A percentile compares a stretch with the other conserved stretches of the same genome.
These are phyloP conservation scores for Cephalophus harveyi DNA, from an alignment of 2,113 vertebrate species.

Conservation along the genomic window DNA sequence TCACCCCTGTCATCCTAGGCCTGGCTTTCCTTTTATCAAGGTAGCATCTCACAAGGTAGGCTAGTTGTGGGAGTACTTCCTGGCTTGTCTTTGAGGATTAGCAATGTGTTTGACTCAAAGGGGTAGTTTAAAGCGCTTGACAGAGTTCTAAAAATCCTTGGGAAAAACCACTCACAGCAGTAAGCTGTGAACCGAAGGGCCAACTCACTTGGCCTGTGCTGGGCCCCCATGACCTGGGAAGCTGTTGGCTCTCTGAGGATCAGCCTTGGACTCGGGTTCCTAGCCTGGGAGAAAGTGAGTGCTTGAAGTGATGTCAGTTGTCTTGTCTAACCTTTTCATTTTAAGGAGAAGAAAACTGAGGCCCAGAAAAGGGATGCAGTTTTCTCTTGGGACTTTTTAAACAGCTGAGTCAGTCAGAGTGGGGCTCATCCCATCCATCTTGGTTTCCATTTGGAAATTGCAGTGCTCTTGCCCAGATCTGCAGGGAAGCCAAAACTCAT, in stretches of 20 bases:
- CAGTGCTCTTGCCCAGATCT: constrained; percentile 23
- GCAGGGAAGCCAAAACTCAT: constrained; percentile 38
- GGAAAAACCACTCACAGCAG: neutral
- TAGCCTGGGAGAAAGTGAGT: fast-evolving
- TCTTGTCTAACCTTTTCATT: neutral
- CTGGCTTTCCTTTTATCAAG: neutral
- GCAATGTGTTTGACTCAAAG: neutral
- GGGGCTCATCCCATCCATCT: neutral
- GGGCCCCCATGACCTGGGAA: neutral
- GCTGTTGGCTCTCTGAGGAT: neutral
- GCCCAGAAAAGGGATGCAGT: neutral
- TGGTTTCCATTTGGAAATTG: constrained; percentile 60
- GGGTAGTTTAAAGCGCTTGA: constrained; percentile 8
- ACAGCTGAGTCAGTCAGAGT: constrained; percentile 37
- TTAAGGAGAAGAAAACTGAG: constrained; percentile 32
- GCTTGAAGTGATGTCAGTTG: neutral
- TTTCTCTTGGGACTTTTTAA: constrained; percentile 10
- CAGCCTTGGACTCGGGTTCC: neutral
- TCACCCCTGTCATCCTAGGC: neutral
- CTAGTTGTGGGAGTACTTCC: neutral
- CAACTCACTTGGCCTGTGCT: neutral
- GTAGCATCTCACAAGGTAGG: neutral
- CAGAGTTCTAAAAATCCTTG: constrained; percentile 11
- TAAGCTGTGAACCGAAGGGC: neutral
- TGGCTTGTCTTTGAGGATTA: neutral